Conservation (phyloP, 1,140 invertebrate genomes). For the Drosophila kikkawai region DNA sequence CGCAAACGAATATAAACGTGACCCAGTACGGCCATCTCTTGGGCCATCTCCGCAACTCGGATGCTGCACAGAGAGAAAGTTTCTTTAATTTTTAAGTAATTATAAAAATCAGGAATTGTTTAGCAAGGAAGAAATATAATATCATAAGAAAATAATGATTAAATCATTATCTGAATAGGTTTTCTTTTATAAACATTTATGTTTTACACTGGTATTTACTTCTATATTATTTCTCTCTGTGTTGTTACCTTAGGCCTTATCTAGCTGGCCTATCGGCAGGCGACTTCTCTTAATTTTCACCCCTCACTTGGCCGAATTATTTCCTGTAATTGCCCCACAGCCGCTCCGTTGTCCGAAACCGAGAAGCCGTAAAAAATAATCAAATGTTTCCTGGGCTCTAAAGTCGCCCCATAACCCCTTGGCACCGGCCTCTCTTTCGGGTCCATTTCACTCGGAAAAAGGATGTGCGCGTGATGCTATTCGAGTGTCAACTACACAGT, state of each 20-base stretch:
- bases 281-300: constrained; percentile 66
- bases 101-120: too few species aligned
- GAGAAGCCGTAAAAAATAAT: constrained; percentile 76
- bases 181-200: background rate
- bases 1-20: constrained; percentile 53
- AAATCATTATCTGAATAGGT: background rate
- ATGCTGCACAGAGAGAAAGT: constrained; percentile 26
- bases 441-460: constrained; percentile 73
- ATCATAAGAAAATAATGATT: background rate
- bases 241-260: constrained; percentile 67
- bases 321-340: constrained; percentile 72
- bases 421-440: constrained; percentile 34
- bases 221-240: constrained; percentile 14
- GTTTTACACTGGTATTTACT: background rate
- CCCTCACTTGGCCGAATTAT: constrained; percentile 69
- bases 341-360: constrained; percentile 20
- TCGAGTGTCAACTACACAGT: constrained; percentile 58
- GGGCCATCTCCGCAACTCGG: constrained; percentile 6
- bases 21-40: constrained; percentile 57
- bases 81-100: too few species aligned
- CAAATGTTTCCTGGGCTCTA: constrained; percentile 73
- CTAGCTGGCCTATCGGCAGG: constrained; percentile 61
- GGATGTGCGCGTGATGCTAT: constrained; percentile 74
- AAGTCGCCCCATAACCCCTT: constrained; percentile 34
- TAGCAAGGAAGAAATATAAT: background rate